Evolutionary conservation across 2,888 invertebrate genomes (phyloP), one percentile per base, ranked within the genome.

Genomic region (Agrotis ipsilon): DNA sequence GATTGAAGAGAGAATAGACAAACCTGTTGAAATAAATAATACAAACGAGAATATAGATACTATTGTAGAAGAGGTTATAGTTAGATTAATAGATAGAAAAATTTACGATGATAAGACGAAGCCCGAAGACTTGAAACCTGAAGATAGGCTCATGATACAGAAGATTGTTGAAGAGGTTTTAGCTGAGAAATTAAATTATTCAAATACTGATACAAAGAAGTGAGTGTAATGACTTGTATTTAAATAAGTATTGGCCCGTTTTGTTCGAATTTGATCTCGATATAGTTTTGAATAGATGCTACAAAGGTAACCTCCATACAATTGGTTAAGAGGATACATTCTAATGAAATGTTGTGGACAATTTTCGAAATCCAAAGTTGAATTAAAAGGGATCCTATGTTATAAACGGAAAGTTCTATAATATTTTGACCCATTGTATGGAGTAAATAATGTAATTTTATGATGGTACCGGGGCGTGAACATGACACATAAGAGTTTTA

Each of bases 31-130:
- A 69, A 75, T 82, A 52, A 90, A 85, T 70, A 86, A 82, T 51
- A 90, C 90, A 39, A 92, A 93, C 78, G 92, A 94, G 88, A 94
- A 92, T 75, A 90, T 96, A 70, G 94, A 96, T 78, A 89, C 89
- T 16, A 96, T 96, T 72, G 96, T 96, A 1, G 96, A 96, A 87
- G 96, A 96, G 83, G 96, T 96, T 55, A 95, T 96, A 83, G 79
- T 84, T 59, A 93, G 95, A 81, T 89, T 96, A 58, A 92, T 96
- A 85, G 95, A 96, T 86, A 94, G 96, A 83, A 97, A 96, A 91
- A 93, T 96, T 84, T 96, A 96, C 80, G 96, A 96, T 70, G 96
- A 94, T 72, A 96, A 96, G 86, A 94, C 95, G 4, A 96, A 96
- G 87, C 94, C 93, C 27, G 96, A 96, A 86, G 95, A 96, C 82